Percentiles rank a stretch among this genome's conserved stretches.
Evolutionary conservation across 2,113 vertebrate genomes (phyloP).

Genomic region (Aepyceros melampus): DNA sequence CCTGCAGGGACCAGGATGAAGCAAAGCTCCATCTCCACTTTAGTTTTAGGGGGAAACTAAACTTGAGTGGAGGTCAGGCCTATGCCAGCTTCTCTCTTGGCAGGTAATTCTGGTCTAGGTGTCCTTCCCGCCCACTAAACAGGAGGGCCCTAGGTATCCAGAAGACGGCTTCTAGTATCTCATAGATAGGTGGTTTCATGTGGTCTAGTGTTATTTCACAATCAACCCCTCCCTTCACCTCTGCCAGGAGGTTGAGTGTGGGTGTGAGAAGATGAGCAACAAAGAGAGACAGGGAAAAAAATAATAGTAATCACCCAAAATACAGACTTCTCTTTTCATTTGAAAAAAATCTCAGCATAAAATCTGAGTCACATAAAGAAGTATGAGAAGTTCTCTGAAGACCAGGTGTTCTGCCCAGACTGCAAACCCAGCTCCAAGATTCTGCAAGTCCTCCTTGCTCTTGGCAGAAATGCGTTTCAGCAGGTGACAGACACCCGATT

Average conservation of each 20-base stretch:
- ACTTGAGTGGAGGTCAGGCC: neutral
- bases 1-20: neutral
- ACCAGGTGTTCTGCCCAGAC: neutral
- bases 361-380: neutral
- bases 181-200: neutral
- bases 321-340: neutral
- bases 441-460: neutral
- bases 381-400: neutral
- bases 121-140: neutral
- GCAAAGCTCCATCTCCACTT: neutral
- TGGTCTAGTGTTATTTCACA: neutral
- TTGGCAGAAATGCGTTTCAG: rapidly evolving
- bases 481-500: neutral
- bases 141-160: neutral
- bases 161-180: neutral
- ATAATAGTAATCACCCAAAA: neutral
- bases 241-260: neutral
- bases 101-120: neutral
- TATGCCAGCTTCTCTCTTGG: neutral
- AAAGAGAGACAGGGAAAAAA: neutral
- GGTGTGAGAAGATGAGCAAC: neutral
- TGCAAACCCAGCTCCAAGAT: neutral
- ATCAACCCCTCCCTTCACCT: neutral
- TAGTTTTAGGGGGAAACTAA: neutral
- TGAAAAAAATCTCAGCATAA: neutral